Base-by-base conservation (phyloP, 2,797 vertebrate species). In the Petrocephalus schoutedeni region DNA sequence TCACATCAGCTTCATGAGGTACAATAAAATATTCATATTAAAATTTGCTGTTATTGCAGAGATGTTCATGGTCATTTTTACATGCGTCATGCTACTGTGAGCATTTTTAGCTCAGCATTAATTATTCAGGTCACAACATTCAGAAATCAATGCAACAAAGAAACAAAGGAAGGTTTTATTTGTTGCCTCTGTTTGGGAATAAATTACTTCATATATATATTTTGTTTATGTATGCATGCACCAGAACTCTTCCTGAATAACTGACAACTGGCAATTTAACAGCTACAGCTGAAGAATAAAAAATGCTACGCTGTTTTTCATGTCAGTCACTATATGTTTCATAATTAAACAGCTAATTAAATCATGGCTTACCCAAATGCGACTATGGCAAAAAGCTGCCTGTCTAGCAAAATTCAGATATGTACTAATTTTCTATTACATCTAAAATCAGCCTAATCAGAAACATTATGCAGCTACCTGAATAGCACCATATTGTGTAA, bases 121-220 rank as follows among this genome's bases (percentile, higher is more conserved):
- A 57, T 86, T 86, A 86, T 86, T 86, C 56, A 86, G 21, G 28
- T 36, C 53, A 86, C 28, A 86, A 19, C 28, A 86, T 57, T 86
- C 28, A 86, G 58, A 86, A 54, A 58, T 56, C 83, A 85, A 51
- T 85, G 54, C 54, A 57, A 10, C 49, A 51, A 32, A 85, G 83
- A 57, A 85, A 28, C 80, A 83, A 51, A 83, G 41, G 21, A 32
- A 56, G 49, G 28, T 12, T 36, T 58, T 56, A 45, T 51, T n/a
- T 21, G 16, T 80, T 51, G 74, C 53, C 51, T 84, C 10, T 54
- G 5, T 36, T 7, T 86, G 56, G 16, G 16, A 28, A 58, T 57
- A 32, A 28, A 57, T 58, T 86, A 86, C 28, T 86, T 58, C 12
- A 86, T 57, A 36, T 58, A 32, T 86, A 45, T 36, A 45, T 86